Evolutionary conservation across 2,888 invertebrate genomes (phyloP), one percentile per base, ranked within the genome.

Genomic region (Caprella mutica): DNA sequence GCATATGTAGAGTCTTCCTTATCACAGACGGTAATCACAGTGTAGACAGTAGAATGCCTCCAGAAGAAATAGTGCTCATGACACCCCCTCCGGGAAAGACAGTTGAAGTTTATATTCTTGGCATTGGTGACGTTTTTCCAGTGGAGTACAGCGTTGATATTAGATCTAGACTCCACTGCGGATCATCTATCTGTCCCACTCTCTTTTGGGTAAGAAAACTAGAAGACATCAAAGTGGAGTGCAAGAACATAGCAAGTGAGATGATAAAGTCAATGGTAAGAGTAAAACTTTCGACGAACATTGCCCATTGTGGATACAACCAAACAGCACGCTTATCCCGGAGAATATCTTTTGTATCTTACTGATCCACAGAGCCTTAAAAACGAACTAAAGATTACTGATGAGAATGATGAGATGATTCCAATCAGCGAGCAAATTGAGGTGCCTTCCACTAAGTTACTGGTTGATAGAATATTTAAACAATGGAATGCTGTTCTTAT

Each of bases 401-500:
- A n/a, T n/a, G n/a, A n/a, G n/a, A n/a, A n/a, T n/a, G n/a, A n/a
- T n/a, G n/a, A n/a, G n/a, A n/a, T n/a, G n/a, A n/a, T n/a, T n/a
- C 40, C 40, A 2, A 9, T 42, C n/a, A n/a, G n/a, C n/a, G n/a
- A n/a, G n/a, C n/a, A n/a, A n/a, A n/a, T n/a, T n/a, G n/a, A n/a
- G n/a, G n/a, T n/a, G 14, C 26, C 44, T 12, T 24, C 30, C 21
- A 21, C 30, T 5, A 21, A 26, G 19, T 53, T 26, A n/a, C 33
- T 38, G 26, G 9, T 55, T 24, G 29, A 5, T 17, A 21, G 30
- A 12, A 5, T 55, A 4, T 55, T 59, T 35, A 46, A 48, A n/a
- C 58, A 59, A 35, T 55, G 58, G 55, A 59, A 59, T 29, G 35
- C 58, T 26, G 33, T 51, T 14, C n/a, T 59, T 9, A 55, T 61